phyloP scores from a whole-genome alignment of 2,113 vertebrate genomes.

The Hypomesus transpacificus region DNA sequence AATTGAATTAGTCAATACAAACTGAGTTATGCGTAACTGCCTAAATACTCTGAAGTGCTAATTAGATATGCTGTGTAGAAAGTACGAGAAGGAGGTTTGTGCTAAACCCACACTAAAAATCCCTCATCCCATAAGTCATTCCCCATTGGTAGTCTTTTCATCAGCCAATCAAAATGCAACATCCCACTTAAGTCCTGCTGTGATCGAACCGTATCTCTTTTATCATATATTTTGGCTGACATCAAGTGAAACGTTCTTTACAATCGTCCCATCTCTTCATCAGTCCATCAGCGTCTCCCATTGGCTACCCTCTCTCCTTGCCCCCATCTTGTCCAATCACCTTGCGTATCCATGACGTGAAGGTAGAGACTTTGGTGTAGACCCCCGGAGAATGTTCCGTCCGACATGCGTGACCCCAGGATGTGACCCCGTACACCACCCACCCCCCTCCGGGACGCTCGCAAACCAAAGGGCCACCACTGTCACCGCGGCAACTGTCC shows the following conservation, averaged over 20 bases:
- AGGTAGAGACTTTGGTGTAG: constrained; percentile 93
- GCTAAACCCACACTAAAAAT: background rate
- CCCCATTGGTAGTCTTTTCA: background rate
- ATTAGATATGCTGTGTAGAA: background rate
- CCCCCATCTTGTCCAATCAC: constrained; percentile 66
- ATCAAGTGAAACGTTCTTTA: background rate
- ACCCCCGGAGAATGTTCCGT: constrained; percentile 90
- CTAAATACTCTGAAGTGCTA: no score
- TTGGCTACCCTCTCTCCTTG: constrained; percentile 22
- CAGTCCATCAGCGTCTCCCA: background rate
- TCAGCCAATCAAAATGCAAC: constrained; percentile 9
- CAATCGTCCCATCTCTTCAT: background rate
- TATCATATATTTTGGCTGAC: background rate
- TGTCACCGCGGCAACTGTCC: constrained; percentile 97
- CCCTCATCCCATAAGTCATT: background rate
- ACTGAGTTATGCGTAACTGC: no score
- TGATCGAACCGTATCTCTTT: no score
- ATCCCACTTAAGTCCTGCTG: background rate
- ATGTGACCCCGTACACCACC: constrained; percentile 93
- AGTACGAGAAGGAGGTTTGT: background rate
- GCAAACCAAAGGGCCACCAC: constrained; percentile 91
- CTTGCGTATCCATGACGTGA: constrained; percentile 88
- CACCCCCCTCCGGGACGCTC: constrained; percentile 81
- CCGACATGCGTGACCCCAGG: constrained; percentile 94
- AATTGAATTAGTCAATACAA: no score